Evolutionary conservation across 2,888 invertebrate species (phyloP).

Genomic region (Oasisia sp.): DNA sequence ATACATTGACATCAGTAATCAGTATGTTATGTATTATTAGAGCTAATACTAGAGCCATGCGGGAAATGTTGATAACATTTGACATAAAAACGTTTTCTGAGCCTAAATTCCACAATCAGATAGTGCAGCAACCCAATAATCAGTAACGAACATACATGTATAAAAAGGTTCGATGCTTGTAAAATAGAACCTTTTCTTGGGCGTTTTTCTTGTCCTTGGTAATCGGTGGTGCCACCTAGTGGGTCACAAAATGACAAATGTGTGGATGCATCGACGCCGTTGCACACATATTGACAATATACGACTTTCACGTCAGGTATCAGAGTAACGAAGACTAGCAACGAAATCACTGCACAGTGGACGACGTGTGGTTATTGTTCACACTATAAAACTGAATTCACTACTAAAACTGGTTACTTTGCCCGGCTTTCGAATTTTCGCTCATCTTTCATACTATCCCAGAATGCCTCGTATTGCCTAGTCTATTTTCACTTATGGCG

Average conservation of each 20-base stretch:
- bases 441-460: slow-evolving; percentile 19
- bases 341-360: neutral
- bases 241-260: neutral
- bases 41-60: no score
- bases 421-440: slow-evolving; percentile 22
- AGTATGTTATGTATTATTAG: no score
- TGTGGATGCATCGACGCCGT: neutral
- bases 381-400: neutral
- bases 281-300: no score
- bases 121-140: no score
- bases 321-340: neutral
- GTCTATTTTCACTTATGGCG: neutral
- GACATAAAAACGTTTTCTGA: no score
- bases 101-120: no score
- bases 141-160: no score
- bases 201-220: no score
- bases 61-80: no score
- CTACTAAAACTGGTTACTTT: slow-evolving; percentile 6
- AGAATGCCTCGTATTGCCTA: slow-evolving; percentile 22
- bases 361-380: neutral
- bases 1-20: no score
- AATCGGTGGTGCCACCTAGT: neutral
- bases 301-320: neutral
- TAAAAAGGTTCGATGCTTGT: no score
- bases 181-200: no score